A percentile compares a stretch with the other conserved stretches of the same genome.
Conservation (phyloP, 2,797 vertebrate species). For the Typhlichthys eigenmanni region DNA sequence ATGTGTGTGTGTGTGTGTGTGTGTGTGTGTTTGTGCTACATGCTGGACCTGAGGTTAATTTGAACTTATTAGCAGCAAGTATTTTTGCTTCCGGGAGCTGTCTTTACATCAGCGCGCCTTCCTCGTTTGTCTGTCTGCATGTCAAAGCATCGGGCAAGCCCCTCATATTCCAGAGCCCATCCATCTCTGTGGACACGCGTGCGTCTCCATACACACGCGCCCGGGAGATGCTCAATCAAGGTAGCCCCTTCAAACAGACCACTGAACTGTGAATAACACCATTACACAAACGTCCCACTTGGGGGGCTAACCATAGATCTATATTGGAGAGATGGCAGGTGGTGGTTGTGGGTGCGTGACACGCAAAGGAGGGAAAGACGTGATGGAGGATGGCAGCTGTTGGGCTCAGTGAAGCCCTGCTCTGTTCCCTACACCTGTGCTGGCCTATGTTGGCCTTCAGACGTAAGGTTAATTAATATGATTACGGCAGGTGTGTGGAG, state of each 20-base stretch:
- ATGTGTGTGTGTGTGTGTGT: conserved; percentile 7
- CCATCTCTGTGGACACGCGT: conserved; percentile 60
- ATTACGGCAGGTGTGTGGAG: conserved; percentile 72
- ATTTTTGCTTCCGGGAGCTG: conserved; percentile 60
- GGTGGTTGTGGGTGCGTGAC: conserved; percentile 29
- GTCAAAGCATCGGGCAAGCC: conserved; percentile 47
- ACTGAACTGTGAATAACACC: conserved; percentile 79
- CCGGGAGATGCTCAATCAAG: conserved; percentile 74
- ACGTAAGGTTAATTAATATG: conserved; percentile 79
- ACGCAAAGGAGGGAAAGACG: background rate
- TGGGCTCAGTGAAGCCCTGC: conserved; percentile 67
- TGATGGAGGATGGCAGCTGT: conserved; percentile 54
- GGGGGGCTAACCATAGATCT: background rate
- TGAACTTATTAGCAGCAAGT: conserved; percentile 69
- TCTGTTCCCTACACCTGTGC: conserved; percentile 63
- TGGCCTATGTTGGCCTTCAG: conserved; percentile 63
- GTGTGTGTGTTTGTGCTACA: conserved; percentile 17
- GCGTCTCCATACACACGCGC: conserved; percentile 28
- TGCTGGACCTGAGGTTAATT: conserved; percentile 73
- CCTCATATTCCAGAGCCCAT: conserved; percentile 64
- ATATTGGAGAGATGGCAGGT: conserved; percentile 25
- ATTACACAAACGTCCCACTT: conserved; percentile 72
- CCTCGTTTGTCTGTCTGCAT: conserved; percentile 49
- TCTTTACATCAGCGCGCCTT: conserved; percentile 45
- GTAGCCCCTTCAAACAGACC: conserved; percentile 79